Evolutionary conservation across 2,888 invertebrate genomes (phyloP).

Genomic region (Prosopocoilus inquinatus): DNA sequence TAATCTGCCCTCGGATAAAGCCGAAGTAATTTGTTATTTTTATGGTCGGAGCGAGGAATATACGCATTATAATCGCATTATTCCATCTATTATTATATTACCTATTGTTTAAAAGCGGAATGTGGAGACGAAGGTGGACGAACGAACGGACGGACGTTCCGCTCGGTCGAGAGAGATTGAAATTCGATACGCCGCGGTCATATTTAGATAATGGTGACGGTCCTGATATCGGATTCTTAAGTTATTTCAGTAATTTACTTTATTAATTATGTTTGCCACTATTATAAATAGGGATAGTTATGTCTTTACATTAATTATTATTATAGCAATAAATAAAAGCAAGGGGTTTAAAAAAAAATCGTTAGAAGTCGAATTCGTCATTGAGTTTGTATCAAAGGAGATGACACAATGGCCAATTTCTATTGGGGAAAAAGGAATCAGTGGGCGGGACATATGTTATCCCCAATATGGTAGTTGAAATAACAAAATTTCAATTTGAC

Average conservation of each 20-base stretch:
- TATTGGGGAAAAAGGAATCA: no score
- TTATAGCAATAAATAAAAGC: no score
- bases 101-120: constrained; percentile 14
- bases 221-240: constrained; percentile 12
- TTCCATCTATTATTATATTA: constrained; percentile 19
- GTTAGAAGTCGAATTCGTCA: no score
- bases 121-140: constrained; percentile 12
- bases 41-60: constrained; percentile 1
- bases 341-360: no score
- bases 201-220: background rate
- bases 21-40: constrained; percentile 16
- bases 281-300: no score
- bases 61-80: constrained; percentile 12
- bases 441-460: no score
- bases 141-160: constrained; percentile 4
- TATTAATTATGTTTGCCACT: constrained; percentile 7
- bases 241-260: constrained; percentile 15
- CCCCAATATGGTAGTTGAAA: no score
- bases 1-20: constrained; percentile 8
- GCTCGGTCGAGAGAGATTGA: background rate
- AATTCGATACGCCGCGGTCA: constrained; percentile 1
- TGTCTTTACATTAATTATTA: no score
- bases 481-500: no score
- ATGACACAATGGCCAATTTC: no score
- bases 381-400: no score